Conservation (phyloP, 2,113 vertebrate species). For the Hipposideros armiger region DNA sequence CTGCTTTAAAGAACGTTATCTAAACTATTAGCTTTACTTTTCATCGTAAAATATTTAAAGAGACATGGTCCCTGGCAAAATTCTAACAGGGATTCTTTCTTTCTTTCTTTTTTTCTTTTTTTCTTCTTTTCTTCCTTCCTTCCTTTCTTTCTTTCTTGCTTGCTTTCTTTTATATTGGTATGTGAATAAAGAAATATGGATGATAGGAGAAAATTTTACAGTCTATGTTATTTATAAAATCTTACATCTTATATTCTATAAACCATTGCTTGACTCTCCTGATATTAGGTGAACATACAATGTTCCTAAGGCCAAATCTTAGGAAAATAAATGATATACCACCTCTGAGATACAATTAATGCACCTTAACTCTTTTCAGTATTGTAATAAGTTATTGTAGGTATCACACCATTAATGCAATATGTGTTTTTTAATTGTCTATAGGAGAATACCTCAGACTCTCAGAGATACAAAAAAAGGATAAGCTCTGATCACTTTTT, state of each 20-base stretch:
- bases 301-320: background rate
- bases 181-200: background rate
- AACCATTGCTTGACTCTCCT: background rate
- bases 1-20: slow-evolving; percentile 56
- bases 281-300: background rate
- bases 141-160: no score
- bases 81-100: background rate
- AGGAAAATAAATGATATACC: fast-evolving
- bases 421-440: background rate
- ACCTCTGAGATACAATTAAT: background rate
- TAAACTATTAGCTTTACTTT: slow-evolving; percentile 54
- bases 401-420: background rate
- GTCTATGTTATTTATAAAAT: background rate
- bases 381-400: background rate
- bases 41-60: slow-evolving; percentile 55
- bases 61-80: background rate
- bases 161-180: background rate
- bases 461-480: background rate
- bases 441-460: background rate
- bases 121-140: no score
- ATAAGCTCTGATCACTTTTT: background rate
- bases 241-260: background rate
- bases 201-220: background rate
- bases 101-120: background rate
- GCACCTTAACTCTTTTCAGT: background rate